Evolutionary conservation across 2,113 vertebrate genomes (phyloP).

Genomic region (Grus americana): DNA sequence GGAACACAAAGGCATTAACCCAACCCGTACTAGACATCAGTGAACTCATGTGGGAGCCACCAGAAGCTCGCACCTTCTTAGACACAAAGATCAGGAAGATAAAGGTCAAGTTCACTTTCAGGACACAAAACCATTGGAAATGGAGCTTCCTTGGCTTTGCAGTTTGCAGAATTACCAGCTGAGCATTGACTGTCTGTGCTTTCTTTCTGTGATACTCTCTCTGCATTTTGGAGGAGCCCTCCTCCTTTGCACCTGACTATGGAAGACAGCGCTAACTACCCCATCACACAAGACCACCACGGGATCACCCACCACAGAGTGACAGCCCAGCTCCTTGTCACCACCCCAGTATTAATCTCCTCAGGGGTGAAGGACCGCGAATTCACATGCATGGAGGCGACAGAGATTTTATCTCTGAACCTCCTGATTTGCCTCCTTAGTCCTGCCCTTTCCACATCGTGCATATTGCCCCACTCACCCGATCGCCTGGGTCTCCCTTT

Average conservation of each 20-base stretch:
- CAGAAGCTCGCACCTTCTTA: not conserved
- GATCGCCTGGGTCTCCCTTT: slow-evolving; percentile 86
- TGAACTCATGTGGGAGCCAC: accelerated
- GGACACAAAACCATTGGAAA: not conserved
- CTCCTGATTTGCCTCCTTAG: not conserved
- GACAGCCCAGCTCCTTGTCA: not conserved
- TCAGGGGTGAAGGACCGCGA: not conserved
- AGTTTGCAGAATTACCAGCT: not conserved
- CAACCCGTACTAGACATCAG: not conserved
- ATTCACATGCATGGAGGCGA: not conserved
- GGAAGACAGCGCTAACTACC: not conserved
- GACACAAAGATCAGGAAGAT: not conserved
- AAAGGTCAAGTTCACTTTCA: not conserved
- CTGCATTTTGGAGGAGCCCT: not conserved
- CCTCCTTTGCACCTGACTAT: not conserved
- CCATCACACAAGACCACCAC: not conserved
- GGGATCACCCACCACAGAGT: not conserved
- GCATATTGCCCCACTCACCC: slow-evolving; percentile 73
- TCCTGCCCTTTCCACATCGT: not conserved
- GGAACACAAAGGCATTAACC: not conserved
- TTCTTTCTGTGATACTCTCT: not conserved
- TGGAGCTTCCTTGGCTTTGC: not conserved
- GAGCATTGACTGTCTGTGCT: accelerated
- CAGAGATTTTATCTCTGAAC: not conserved
- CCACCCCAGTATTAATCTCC: no score